Evolutionary conservation across 2,113 vertebrate species (phyloP).

Genomic region (Podarcis cretensis): DNA sequence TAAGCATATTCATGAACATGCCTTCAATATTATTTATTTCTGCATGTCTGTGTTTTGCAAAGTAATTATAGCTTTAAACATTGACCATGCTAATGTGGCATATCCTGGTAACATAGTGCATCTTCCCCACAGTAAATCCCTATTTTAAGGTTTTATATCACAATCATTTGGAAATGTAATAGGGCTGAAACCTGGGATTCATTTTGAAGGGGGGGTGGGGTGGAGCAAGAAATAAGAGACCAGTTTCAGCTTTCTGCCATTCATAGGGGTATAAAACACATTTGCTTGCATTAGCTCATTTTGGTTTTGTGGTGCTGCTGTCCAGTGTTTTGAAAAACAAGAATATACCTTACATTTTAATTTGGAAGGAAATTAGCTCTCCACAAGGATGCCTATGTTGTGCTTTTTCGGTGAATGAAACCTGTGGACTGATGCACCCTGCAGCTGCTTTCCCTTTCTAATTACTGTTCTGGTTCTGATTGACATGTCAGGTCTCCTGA

Average conservation of each 20-base stretch:
- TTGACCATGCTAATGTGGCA: background rate
- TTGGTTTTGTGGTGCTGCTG: background rate
- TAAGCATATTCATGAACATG: background rate
- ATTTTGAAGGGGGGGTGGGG: background rate
- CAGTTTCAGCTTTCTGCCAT: background rate
- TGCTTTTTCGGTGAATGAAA: background rate
- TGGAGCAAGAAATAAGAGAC: background rate
- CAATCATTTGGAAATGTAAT: background rate
- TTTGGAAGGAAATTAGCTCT: conserved; percentile 1
- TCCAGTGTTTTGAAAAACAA: background rate
- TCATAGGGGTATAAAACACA: background rate
- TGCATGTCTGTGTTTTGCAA: conserved; percentile 1
- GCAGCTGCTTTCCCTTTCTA: conserved; percentile 7
- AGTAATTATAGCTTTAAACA: conserved; percentile 6
- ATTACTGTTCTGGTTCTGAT: conserved; percentile 12
- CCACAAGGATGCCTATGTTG: background rate
- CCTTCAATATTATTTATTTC: background rate
- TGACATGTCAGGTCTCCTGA: background rate
- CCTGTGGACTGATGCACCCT: background rate
- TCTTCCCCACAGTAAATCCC: background rate
- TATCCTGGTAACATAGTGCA: background rate
- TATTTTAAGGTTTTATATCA: background rate
- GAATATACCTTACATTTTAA: background rate
- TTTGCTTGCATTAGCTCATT: background rate
- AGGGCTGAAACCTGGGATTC: background rate